A percentile compares a stretch with the other conserved stretches of the same genome.
Evolutionary conservation across 2,113 vertebrate genomes (phyloP).

Genomic region (Lucifuga dentata): DNA sequence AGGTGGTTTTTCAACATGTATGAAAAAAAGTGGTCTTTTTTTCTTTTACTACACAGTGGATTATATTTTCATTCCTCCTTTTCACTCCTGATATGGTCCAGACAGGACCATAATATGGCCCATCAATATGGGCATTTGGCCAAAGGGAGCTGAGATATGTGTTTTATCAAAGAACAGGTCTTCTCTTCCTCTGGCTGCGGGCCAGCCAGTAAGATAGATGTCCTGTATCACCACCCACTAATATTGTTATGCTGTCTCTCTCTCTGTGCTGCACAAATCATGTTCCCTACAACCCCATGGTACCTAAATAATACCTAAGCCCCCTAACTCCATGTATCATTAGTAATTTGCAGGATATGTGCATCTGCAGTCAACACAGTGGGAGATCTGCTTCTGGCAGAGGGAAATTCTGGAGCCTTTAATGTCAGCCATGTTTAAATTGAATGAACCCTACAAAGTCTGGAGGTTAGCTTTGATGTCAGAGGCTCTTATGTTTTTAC

Average conservation of each 20-base stretch:
- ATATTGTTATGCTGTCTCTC: conserved; percentile 13
- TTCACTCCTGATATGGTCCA: conserved; percentile 23
- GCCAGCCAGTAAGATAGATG: conserved; percentile 38
- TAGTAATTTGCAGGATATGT: not conserved
- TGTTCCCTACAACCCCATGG: not conserved
- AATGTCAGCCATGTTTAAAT: not conserved
- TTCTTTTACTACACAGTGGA: conserved; percentile 17
- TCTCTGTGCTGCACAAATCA: conserved; percentile 14
- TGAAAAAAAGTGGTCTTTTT: not conserved
- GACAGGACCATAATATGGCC: conserved; percentile 33
- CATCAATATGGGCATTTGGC: conserved; percentile 21
- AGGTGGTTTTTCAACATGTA: no score
- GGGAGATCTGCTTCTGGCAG: not conserved
- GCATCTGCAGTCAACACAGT: not conserved
- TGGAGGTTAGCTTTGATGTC: conserved; percentile 1
- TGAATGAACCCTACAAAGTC: conserved; percentile 9
- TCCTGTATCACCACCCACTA: conserved; percentile 9
- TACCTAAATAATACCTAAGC: conserved; percentile 31
- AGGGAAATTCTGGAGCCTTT: conserved; percentile 1
- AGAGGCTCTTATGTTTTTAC: not conserved
- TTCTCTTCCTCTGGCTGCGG: conserved; percentile 34
- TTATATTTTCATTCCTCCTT: conserved; percentile 24
- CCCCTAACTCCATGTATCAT: not conserved
- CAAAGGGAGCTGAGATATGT: conserved; percentile 3
- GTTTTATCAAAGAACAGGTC: conserved; percentile 42